Evolutionary conservation across 1,140 invertebrate genomes (phyloP), one percentile per base, ranked within the genome.

Genomic region (Euura lappo): DNA sequence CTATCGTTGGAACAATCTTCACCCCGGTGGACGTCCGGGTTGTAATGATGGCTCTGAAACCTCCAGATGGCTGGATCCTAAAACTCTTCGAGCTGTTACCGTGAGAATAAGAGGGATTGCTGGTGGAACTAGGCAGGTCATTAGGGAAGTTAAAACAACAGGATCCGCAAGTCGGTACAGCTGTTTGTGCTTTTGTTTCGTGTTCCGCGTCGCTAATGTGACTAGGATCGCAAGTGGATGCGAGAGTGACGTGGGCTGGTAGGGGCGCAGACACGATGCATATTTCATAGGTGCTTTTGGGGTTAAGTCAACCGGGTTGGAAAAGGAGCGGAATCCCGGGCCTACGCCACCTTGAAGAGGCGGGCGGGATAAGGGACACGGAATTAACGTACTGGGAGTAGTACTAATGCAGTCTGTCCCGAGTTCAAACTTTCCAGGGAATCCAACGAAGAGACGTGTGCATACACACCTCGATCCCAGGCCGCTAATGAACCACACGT

Each of bases 201-300:
- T 6, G 51, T 6, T 6, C 13, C 51, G 3, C 6, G 51, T 8
- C 51, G 51, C 51, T 60, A 60, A 60, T 60, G 13, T 60, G 51
- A 60, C 8, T 60, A 60, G 51, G 28, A 28, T 28, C 28, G 28
- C 28, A 28, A 28, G 28, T 28, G 28, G 28, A 28, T 28, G 28
- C 28, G 8, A 60, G 51, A n/a, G 51, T 60, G 28, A 60, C 3
- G 51, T 60, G 51, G 8, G 51, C 13, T 60, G 51, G 51, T 8
- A 8, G 51, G 51, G 51, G 51, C 51, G 5, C 6, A 60, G 51
- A 60, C 51, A 60, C 51, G 51, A 60, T 60, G 51, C 51, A 60
- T 60, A 60, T 60, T 60, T 60, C 51, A 60, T 60, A 60, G 51
- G 51, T 60, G 8, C 51, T 60, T 60, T 60, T 60, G 51, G 51